Base-by-base conservation (phyloP, 2,797 vertebrate species). In the Nyctalus aviator region DNA sequence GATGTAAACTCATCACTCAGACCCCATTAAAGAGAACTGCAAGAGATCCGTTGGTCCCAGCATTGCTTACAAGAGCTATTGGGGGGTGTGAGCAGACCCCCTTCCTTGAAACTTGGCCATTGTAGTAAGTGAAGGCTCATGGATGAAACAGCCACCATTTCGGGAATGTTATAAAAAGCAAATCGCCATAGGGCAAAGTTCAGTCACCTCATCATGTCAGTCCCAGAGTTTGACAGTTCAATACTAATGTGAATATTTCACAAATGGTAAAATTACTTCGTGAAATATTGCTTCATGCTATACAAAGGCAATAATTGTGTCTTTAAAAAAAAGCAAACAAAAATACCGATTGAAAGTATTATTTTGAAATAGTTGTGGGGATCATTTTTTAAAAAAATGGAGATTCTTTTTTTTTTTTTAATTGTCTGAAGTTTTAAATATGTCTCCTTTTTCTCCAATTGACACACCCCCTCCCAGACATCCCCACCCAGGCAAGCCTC, bases 1-100 rank as follows among this genome's bases (percentile, higher is more conserved):
- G 97, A 98, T 98, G 97, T 98, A 98, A 98, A 98, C 98, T 98
- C 97, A 98, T 98, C 98, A 98, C 97, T 96, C 95, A 94, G 97
- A 95, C 96, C 98, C 98, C 97, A 98, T 98, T 98, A 98, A 98
- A 97, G 90, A 96, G 97, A 98, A 97, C 94, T 98, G 98, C 97
- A 97, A 96, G 97, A 98, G 97, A 97, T 97, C 91, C 89, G 84
- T 95, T 97, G 98, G 97, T 98, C 97, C 97, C 96, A 96, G 91
- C 88, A 95, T 95, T 97, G 96, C 95, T 97, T 98, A 97, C 94
- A 96, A 97, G 78, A 96, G 92, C 95, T 97, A 84, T 93, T 94
- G 79, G 94, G 86, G 96, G 94, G 95, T 96, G 86, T 57, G 84
- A 95, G 90, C 17, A 89, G 92, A 46, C 6, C 78, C 81, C 82